Percentiles rank a stretch among this genome's conserved stretches.
These are phyloP conservation scores for Odobenus rosmarus DNA, from an alignment of 2,113 vertebrate species.

Conservation along the genomic window DNA sequence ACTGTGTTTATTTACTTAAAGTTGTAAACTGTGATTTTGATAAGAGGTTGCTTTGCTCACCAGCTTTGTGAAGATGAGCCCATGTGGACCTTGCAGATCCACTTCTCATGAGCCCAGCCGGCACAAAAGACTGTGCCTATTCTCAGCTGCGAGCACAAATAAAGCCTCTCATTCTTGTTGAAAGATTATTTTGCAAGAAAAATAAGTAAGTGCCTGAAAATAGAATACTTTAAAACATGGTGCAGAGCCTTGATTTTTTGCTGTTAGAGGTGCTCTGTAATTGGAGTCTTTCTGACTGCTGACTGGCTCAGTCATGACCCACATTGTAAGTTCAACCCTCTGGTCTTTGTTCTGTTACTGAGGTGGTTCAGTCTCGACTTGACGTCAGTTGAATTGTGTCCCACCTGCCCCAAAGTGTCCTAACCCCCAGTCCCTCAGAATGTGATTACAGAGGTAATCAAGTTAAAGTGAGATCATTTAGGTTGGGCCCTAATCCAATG, in stretches of 20 bases:
- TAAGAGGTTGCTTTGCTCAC: not conserved
- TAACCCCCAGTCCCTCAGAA: not conserved
- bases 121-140: not conserved
- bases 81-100: accelerated
- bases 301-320: accelerated
- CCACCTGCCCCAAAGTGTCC: not conserved
- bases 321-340: not conserved
- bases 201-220: not conserved
- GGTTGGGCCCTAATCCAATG: not conserved
- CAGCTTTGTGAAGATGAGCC: slow-evolving; percentile 17
- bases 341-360: not conserved
- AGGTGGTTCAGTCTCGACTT: not conserved
- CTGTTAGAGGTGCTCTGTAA: too few relatives aligned
- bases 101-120: not conserved
- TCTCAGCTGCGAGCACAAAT: not conserved
- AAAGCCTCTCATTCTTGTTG: slow-evolving; percentile 33
- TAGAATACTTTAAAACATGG: not conserved
- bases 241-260: not conserved
- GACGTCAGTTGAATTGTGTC: not conserved
- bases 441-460: not conserved
- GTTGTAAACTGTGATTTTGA: slow-evolving; percentile 23
- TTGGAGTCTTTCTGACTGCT: not conserved
- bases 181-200: slow-evolving; percentile 26
- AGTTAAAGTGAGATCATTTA: not conserved
- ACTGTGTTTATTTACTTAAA: slow-evolving; percentile 46